Evolutionary conservation across 2,797 vertebrate genomes (phyloP).

Genomic region (Myiotriccus ornatus): DNA sequence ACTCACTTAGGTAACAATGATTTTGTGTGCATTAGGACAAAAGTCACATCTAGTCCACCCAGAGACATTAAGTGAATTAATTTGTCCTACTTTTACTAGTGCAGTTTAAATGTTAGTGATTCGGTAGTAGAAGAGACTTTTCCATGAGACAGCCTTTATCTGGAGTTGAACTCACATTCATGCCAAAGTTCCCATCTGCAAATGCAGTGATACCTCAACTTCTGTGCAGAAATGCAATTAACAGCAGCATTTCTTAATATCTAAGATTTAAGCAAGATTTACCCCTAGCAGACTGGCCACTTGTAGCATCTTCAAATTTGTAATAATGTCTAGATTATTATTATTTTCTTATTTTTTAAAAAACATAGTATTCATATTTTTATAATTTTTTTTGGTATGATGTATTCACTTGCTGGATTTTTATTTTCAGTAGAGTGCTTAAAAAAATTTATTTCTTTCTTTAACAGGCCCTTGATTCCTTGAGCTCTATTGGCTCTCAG

Average conservation of each 20-base stretch:
- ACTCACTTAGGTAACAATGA: not conserved
- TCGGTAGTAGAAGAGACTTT: not conserved
- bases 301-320: not conserved
- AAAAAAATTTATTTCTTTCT: not conserved
- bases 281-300: not conserved
- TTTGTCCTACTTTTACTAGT: not conserved
- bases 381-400: not conserved
- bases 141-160: not conserved
- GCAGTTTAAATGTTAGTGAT: not conserved
- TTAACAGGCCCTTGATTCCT: not conserved
- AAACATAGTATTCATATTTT: not conserved
- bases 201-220: not conserved
- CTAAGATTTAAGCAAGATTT: constrained; percentile 1
- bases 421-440: not conserved
- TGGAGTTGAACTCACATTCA: not conserved
- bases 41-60: not conserved
- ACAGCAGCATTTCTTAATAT: not conserved
- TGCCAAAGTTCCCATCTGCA: not conserved
- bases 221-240: not conserved
- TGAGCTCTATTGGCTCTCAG: not conserved
- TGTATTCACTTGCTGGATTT: not conserved
- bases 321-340: not conserved
- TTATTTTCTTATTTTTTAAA: not conserved
- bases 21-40: not conserved
- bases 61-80: not conserved